Conservation (phyloP, 2,113 vertebrate genomes). For the Podocnemis expansa region DNA sequence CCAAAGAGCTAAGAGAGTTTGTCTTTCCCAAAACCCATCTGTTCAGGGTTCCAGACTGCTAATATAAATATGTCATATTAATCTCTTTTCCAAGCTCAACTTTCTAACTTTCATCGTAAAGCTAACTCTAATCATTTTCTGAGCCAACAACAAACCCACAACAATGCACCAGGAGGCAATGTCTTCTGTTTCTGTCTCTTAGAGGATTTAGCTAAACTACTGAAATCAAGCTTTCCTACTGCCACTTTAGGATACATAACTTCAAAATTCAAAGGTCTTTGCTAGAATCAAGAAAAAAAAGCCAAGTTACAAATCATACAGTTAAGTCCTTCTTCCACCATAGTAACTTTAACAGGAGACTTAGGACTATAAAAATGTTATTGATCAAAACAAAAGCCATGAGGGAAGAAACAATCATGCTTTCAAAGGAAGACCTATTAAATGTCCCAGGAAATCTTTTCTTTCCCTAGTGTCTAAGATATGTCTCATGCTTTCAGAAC, state of each 20-base stretch:
- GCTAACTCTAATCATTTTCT: neutral
- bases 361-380: neutral
- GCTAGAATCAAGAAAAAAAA: neutral
- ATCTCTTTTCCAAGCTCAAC: neutral
- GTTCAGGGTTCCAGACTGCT: neutral
- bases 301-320: neutral
- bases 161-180: neutral
- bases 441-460: neutral
- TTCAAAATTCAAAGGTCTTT: neutral
- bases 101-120: neutral
- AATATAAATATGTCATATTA: neutral
- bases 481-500: neutral
- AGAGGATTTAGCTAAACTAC: neutral
- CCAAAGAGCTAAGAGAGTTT: neutral
- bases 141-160: neutral
- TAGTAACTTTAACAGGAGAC: neutral
- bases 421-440: neutral
- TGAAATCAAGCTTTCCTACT: neutral
- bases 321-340: neutral
- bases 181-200: neutral
- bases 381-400: neutral
- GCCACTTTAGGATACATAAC: neutral
- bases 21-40: neutral
- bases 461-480: neutral
- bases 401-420: neutral